Percentiles rank a stretch among this genome's conserved stretches.
Conservation (phyloP, 2,888 invertebrate species). For the Caenorhabditis imperialis region DNA sequence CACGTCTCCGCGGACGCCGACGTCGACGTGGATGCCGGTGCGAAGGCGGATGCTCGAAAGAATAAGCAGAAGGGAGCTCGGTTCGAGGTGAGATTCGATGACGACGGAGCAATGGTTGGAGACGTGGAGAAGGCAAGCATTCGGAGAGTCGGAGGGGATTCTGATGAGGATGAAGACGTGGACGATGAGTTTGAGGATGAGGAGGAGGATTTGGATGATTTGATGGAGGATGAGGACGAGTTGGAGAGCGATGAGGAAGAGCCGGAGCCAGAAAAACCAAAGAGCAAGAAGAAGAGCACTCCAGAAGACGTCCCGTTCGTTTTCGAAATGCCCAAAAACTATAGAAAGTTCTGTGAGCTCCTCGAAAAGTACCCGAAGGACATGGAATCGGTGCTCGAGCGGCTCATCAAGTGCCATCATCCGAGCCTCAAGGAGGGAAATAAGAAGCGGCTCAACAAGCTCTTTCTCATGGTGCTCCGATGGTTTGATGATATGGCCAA, state of each 20-base stretch:
- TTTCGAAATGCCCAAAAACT: conserved; percentile 64
- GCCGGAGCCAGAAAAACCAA: not conserved
- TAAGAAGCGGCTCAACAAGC: conserved; percentile 84
- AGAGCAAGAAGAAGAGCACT: not conserved
- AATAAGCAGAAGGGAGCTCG: conserved; percentile 41
- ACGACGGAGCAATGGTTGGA: conserved; percentile 57
- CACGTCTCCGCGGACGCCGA: conserved; percentile 65
- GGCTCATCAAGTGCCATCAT: conserved; percentile 90
- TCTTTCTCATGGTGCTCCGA: conserved; percentile 83
- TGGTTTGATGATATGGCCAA: conserved; percentile 60
- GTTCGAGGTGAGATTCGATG: conserved; percentile 62
- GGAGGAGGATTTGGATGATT: conserved; percentile 66
- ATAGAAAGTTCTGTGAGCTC: conserved; percentile 52
- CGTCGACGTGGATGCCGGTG: conserved; percentile 49
- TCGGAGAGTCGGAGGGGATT: conserved; percentile 14
- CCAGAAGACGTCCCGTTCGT: conserved; percentile 57
- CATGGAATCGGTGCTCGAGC: conserved; percentile 81
- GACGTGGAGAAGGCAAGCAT: conserved; percentile 36
- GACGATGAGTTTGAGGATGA: conserved; percentile 63
- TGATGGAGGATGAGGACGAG: conserved; percentile 49
- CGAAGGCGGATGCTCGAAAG: conserved; percentile 42
- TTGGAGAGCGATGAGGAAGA: conserved; percentile 36
- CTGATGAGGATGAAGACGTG: conserved; percentile 33
- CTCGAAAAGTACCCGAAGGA: conserved; percentile 42
- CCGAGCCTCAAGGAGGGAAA: conserved; percentile 87